Base-by-base conservation (phyloP, 2,888 invertebrate genomes). In the Brachypterus glaber region DNA sequence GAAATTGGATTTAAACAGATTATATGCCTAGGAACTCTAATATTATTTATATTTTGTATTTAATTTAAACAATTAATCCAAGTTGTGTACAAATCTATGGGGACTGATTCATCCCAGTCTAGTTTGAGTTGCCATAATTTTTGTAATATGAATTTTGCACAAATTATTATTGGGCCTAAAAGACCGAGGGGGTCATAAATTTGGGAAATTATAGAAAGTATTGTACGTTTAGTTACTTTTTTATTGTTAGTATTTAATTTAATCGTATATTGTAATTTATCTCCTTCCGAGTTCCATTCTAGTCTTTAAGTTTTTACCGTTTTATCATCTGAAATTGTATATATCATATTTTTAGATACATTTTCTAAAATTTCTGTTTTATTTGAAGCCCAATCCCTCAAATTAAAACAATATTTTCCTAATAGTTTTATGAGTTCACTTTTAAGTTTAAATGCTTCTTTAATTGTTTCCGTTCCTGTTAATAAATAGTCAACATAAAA, bases 401-500 rank as follows among this genome's bases (percentile, higher is more conserved):
- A 14, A 9, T 27, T 15, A 24, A 43, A 34, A 2, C 37, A 9
- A 17, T 35, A 40, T 15, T 25, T 30, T 17, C 35, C 14, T 17
- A 41, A 24, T 11, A 41, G 35, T 2, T 13, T 3, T 14, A 15
- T 5, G 2, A 44, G 36, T 8, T 38, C 25, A 3, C 17, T 18
- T 17, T 38, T 13, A 11, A 41, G 12, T 4, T 16, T n/a, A 12
- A 25, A 24, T 3, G 36, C 35, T 29, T 35, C 27, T 8, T 34
- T 32, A 8, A 17, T 3, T 9, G 31, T 14, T 16, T 35, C 21
- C 11, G 35, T 26, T 8, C 41, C 41, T 27, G 37, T 17, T 7
- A 43, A 13, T 21, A 38, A 5, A 15, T 44, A 41, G 17, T 44
- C 42, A 8, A 45, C 43, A 40, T 43, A 39, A 15, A 43, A 45